phyloP scores from a whole-genome alignment of 2,888 invertebrate species.

The Ceriagrion tenellum region DNA sequence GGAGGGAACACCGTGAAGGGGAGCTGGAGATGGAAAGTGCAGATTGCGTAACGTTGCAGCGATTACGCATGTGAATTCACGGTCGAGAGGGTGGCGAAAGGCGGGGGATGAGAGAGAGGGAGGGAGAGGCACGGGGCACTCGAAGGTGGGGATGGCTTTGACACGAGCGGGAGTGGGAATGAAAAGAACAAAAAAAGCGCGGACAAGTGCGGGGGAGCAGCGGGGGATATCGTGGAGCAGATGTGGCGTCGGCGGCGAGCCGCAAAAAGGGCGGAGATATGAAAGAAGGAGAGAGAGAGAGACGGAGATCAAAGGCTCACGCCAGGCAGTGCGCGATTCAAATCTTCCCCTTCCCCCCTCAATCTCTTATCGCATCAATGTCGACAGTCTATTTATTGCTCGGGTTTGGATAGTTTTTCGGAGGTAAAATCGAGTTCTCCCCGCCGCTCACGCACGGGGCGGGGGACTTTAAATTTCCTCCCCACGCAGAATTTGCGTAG shows the following conservation, averaged over 20 bases:
- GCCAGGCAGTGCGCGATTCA: not conserved
- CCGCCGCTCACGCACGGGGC: not conserved
- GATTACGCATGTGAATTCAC: constrained; percentile 28
- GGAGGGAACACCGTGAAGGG: not conserved
- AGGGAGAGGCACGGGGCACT: not conserved
- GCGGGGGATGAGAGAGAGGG: not conserved
- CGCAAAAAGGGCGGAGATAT: not conserved
- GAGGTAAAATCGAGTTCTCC: not conserved
- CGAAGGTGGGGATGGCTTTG: not conserved
- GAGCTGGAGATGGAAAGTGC: not conserved
- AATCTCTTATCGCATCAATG: constrained; percentile 21
- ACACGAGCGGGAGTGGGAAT: not conserved
- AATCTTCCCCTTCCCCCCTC: not conserved
- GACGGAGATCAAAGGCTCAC: constrained; percentile 6
- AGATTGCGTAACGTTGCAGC: not conserved
- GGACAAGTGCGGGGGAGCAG: not conserved
- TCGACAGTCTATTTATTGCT: constrained; percentile 27
- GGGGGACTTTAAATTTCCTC: not conserved
- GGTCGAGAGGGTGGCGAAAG: constrained; percentile 21
- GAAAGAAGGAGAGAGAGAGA: not conserved
- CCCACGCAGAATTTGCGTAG: not conserved
- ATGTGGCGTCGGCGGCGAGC: not conserved
- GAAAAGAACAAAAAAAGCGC: not conserved
- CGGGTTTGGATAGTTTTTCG: not conserved
- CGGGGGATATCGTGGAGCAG: constrained; percentile 11